These are phyloP conservation scores for Alosa sapidissima DNA, from an alignment of 2,797 vertebrate species.

Conservation along the genomic window DNA sequence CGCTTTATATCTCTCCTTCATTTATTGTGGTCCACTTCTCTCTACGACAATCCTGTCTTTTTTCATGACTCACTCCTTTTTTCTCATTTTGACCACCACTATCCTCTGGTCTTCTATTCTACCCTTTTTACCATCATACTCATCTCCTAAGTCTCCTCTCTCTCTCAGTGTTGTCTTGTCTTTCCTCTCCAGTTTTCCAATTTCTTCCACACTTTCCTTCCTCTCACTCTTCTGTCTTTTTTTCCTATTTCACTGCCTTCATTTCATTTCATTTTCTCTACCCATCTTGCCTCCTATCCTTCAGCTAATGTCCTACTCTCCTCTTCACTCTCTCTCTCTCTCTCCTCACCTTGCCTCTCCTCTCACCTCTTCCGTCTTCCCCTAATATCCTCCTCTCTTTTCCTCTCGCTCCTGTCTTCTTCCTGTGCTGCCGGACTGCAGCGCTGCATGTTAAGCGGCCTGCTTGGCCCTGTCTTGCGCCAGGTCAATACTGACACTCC, in stretches of 20 bases:
- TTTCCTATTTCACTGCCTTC: not conserved
- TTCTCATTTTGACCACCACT: not conserved
- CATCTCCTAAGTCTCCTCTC: not conserved
- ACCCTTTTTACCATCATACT: too few relatives aligned
- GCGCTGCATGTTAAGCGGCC: not conserved
- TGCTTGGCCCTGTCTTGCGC: slow-evolving; percentile 24
- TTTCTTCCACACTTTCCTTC: not conserved
- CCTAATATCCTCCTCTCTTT: not conserved
- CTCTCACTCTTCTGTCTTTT: not conserved
- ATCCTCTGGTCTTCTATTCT: not conserved
- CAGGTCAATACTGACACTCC: slow-evolving; percentile 48
- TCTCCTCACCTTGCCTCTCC: not conserved
- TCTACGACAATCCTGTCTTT: not conserved
- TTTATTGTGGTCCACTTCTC: not conserved
- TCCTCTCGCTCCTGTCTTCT: not conserved
- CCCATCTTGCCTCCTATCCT: not conserved
- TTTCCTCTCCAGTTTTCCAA: not conserved
- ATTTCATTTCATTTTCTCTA: not conserved
- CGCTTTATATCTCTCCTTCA: too few relatives aligned
- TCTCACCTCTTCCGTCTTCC: not conserved
- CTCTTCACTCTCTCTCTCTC: not conserved
- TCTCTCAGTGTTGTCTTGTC: not conserved
- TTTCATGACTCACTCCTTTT: not conserved
- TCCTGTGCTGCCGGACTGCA: not conserved
- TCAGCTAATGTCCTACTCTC: not conserved